Base-by-base conservation (phyloP, 2,888 invertebrate genomes). In the Ethmia dodecea region DNA sequence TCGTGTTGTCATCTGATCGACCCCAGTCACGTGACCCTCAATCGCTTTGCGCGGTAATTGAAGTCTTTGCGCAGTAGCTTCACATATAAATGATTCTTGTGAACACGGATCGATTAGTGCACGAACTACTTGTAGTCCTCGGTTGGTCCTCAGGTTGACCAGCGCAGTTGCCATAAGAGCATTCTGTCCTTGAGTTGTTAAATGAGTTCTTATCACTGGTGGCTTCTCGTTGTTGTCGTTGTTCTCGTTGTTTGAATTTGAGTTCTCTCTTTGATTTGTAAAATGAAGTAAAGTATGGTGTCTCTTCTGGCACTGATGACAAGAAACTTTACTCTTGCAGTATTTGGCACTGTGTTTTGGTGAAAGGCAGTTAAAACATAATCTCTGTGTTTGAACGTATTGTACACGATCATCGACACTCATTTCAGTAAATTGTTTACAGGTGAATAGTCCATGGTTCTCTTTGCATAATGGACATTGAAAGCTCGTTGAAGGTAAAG, bases 71-170 rank as follows among this genome's bases (percentile, higher is more conserved):
- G 40, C 28, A 20, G 41, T 35, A 13, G 33, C 35, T 35, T 50
- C 46, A 1, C 42, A 26, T 1, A 50, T 41, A 20, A 47, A 47
- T 4, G 44, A 43, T 6, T 30, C 50, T 25, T 50, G 45, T 2
- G 51, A 50, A 9, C 47, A 47, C 12, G 33, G 50, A 36, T 47
- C 49, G 12, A 45, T 14, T 13, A 50, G 35, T 20, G 43, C 46
- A 35, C 50, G 32, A 5, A 45, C 13, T 24, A 12, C 12, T 5
- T 3, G n/a, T 3, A 24, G 24, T 24, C 6, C 24, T n/a, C 5
- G 6, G 5, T 24, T n/a, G 5, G n/a, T 6, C 6, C n/a, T 24
- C 3, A n/a, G 6, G 3, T 3, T n/a, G 3, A 24, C 10, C n/a
- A n/a, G 24, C 5, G 24, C 24, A n/a, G 24, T 24, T 8, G 24